Evolutionary conservation across 1,140 invertebrate genomes (phyloP), one percentile per base, ranked within the genome.

Genomic region (Hestina assimilis): DNA sequence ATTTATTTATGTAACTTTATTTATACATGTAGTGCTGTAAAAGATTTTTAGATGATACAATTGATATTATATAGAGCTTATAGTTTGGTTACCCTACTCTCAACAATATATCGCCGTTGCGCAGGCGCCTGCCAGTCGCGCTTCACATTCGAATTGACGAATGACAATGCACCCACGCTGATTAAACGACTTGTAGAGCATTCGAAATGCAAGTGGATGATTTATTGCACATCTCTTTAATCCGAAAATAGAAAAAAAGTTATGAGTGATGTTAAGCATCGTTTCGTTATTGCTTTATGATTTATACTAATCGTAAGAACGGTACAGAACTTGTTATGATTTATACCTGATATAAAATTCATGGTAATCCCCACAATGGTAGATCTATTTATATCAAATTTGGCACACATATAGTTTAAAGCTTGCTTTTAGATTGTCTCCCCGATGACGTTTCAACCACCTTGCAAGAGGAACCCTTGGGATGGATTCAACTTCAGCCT

Each of bases 91-190:
- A 38, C 33, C 33, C 33, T 38, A 38, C 33, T 38, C 33, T n/a
- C 51, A 64, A 70, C 66, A 74, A 69, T 69, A 69, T 47, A 45
- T 17, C 45, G 45, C 23, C 46, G 54, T 35, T 65, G 71, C 71
- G 71, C 71, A 41, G 73, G 74, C 75, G 75, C 75, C 75, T 68
- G 62, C 19, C 58, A 57, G 72, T 58, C 72, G 75, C 63, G 51
- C 47, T 53, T 52, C 43, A 35, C 51, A 58, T 59, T 55, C 40
- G 52, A 60, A 59, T 59, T 57, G 57, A 62, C 59, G 54, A 62
- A 65, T 66, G 64, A 63, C 59, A 63, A 61, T 63, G 56, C 48
- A 48, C 50, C 53, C 45, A 43, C 56, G 48, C 58, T 48, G 59
- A 63, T 66, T 54, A 66, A 66, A 54, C 43, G 28, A 31, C 28